phyloP scores from a whole-genome alignment of 2,113 vertebrate species.

The Lepidothrix coronata region DNA sequence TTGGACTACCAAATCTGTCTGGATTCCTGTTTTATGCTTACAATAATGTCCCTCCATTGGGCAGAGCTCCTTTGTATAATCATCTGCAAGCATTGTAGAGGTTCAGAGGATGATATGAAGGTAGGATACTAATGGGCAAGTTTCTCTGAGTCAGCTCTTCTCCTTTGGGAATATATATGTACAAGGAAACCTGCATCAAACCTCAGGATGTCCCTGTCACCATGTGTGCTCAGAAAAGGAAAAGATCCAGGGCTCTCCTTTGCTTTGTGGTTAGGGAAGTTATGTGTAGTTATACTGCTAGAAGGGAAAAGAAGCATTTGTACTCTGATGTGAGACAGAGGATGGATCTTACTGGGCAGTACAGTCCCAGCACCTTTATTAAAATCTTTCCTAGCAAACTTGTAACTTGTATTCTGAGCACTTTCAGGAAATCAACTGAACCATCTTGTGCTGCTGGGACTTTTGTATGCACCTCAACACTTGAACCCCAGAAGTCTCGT shows the following conservation, averaged over 20 bases:
- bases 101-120: not conserved
- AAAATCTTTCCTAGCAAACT: not conserved
- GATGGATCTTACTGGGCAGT: not conserved
- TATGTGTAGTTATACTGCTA: not conserved
- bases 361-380: not conserved
- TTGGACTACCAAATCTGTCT: not conserved
- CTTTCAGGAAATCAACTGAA: not conserved
- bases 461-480: not conserved
- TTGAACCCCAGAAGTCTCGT: not conserved
- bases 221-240: not conserved
- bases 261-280: not conserved
- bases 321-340: not conserved
- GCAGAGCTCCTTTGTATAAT: not conserved
- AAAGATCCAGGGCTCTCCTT: not conserved
- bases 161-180: not conserved
- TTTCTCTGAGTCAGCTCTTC: not conserved
- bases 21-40: not conserved
- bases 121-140: not conserved
- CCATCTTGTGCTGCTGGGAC: not conserved
- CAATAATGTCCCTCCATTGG: not conserved
- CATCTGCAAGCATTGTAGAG: not conserved
- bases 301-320: not conserved
- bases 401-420: not conserved
- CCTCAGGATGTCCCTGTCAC: not conserved
- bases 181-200: not conserved